These are phyloP conservation scores for Morone saxatilis DNA, from an alignment of 2,113 vertebrate genomes.

Conservation along the genomic window DNA sequence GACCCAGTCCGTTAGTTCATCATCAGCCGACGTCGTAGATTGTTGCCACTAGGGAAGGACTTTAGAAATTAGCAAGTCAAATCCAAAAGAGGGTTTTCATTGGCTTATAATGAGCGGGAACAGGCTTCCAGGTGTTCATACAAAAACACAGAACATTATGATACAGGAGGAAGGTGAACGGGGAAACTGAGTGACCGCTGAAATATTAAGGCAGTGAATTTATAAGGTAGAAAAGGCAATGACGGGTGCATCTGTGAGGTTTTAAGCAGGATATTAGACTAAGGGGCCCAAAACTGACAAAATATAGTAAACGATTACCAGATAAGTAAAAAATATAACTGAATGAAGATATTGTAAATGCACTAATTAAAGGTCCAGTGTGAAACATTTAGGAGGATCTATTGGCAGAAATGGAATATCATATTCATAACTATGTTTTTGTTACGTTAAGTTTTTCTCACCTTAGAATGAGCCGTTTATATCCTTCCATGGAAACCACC, in stretches of 20 bases:
- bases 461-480: too few species aligned
- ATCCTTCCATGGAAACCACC: too few species aligned
- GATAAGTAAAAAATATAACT: not conserved
- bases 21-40: slow-evolving; percentile 50
- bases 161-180: slow-evolving; percentile 14
- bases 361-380: too few species aligned
- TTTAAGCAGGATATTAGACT: not conserved
- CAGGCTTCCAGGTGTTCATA: slow-evolving; percentile 38
- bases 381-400: too few species aligned
- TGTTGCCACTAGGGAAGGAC: slow-evolving; percentile 38
- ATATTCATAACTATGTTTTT: too few species aligned
- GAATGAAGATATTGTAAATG: not conserved
- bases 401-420: too few species aligned
- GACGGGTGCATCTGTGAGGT: not conserved
- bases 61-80: slow-evolving; percentile 72
- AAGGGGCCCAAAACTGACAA: not conserved
- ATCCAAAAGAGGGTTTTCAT: slow-evolving; percentile 40
- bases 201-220: not conserved
- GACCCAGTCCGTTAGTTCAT: slow-evolving; percentile 79
- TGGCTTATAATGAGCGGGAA: slow-evolving; percentile 42
- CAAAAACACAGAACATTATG: slow-evolving; percentile 1
- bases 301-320: not conserved
- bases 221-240: not conserved
- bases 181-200: not conserved
- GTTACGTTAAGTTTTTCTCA: too few species aligned